A percentile compares a stretch with the other conserved stretches of the same genome.
phyloP scores from a whole-genome alignment of 2,797 vertebrate species.

The Oreochromis mossambicus region DNA sequence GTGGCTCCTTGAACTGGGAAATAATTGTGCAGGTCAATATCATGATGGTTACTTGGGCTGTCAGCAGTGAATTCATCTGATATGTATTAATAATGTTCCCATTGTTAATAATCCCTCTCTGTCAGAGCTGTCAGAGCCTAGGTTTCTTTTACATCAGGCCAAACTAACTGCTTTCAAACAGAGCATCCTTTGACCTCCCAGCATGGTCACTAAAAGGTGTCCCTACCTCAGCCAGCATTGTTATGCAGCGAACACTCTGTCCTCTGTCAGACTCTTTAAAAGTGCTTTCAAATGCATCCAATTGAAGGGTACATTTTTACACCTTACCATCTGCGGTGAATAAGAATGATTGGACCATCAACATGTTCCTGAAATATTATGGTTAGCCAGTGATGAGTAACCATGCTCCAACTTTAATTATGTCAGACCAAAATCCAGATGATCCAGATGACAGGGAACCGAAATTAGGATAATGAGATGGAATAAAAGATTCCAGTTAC shows the following conservation, averaged over 20 bases:
- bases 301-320: slow-evolving; percentile 47
- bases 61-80: slow-evolving; percentile 46
- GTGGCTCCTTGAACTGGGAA: slow-evolving; percentile 46
- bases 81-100: slow-evolving; percentile 63
- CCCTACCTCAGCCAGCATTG: slow-evolving; percentile 43
- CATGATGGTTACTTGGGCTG: slow-evolving; percentile 45
- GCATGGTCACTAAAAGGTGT: slow-evolving; percentile 52
- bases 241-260: slow-evolving; percentile 50
- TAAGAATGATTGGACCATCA: slow-evolving; percentile 27
- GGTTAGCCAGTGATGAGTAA: background rate
- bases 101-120: slow-evolving; percentile 28
- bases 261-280: slow-evolving; percentile 44
- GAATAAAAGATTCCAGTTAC: background rate
- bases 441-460: background rate
- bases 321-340: slow-evolving; percentile 29
- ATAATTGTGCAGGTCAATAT: slow-evolving; percentile 54
- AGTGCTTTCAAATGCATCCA: slow-evolving; percentile 45
- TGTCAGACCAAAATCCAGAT: background rate
- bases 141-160: slow-evolving; percentile 49
- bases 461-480: background rate
- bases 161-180: slow-evolving; percentile 71
- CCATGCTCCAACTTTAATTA: background rate
- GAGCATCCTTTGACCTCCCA: slow-evolving; percentile 57
- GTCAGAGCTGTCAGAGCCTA: slow-evolving; percentile 43
- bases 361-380: slow-evolving; percentile 16